These are phyloP conservation scores for Numida meleagris DNA, from an alignment of 2,113 vertebrate species.

Conservation along the genomic window DNA sequence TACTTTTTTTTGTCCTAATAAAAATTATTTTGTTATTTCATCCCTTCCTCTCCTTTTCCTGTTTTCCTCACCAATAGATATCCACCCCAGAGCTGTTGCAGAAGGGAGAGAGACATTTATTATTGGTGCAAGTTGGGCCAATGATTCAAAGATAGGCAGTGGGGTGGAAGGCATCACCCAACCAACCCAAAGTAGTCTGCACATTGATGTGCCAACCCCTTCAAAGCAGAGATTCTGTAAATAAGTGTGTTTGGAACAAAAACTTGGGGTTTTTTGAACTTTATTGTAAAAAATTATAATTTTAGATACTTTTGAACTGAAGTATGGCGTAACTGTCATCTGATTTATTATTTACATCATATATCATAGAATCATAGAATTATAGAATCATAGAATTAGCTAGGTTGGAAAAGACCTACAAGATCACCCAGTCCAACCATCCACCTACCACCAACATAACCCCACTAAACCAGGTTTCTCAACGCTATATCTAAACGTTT, in stretches of 20 bases:
- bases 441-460: too few species aligned
- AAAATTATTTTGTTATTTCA: slow-evolving; percentile 24
- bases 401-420: too few species aligned
- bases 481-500: too few species aligned
- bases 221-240: neutral
- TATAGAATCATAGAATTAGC: too few species aligned
- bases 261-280: neutral
- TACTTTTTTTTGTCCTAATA: slow-evolving; percentile 20
- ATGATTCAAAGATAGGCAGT: fast-evolving
- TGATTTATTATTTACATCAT: neutral
- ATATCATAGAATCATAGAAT: too few species aligned
- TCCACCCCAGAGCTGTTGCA: neutral
- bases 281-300: neutral
- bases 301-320: neutral
- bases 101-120: neutral
- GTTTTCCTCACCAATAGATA: neutral
- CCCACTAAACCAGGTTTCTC: too few species aligned
- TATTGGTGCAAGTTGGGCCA: neutral
- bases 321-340: too few species aligned
- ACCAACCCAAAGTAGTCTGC: neutral
- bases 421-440: too few species aligned
- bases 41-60: neutral
- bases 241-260: neutral
- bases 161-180: neutral
- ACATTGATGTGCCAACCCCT: neutral